Evolutionary conservation across 2,113 vertebrate genomes (phyloP).

Genomic region (Phalacrocorax carbo): DNA sequence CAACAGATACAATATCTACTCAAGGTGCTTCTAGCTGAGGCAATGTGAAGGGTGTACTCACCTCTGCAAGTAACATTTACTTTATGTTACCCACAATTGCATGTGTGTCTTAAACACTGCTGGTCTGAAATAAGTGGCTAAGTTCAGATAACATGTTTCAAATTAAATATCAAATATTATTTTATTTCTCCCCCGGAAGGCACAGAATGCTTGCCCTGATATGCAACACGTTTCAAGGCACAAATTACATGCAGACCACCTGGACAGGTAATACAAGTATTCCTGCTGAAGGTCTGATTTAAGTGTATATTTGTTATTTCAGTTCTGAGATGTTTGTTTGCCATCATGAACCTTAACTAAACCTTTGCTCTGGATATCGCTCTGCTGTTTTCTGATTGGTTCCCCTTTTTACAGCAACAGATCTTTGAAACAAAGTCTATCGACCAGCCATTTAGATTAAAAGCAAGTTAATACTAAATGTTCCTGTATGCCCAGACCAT

Average conservation of each 20-base stretch:
- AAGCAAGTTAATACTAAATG: neutral
- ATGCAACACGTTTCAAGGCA: neutral
- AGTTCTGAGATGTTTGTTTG: neutral
- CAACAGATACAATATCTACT: neutral
- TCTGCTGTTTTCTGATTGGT: neutral
- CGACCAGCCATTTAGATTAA: neutral
- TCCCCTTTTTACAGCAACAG: neutral
- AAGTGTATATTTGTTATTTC: neutral
- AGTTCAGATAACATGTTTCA: neutral
- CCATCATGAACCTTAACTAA: neutral
- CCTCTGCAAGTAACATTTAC: neutral
- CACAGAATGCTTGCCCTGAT: neutral
- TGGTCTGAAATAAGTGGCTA: neutral
- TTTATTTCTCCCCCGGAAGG: neutral
- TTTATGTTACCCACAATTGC: neutral
- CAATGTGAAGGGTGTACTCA: neutral
- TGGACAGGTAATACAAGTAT: neutral
- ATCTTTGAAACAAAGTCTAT: neutral
- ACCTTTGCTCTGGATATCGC: neutral
- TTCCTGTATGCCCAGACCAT: neutral
- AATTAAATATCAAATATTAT: neutral
- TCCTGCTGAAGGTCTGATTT: neutral
- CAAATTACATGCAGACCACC: neutral
- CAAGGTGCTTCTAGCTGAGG: neutral
- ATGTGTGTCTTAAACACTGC: neutral